Conservation (phyloP, 2,113 vertebrate genomes). For the Esox niger region DNA sequence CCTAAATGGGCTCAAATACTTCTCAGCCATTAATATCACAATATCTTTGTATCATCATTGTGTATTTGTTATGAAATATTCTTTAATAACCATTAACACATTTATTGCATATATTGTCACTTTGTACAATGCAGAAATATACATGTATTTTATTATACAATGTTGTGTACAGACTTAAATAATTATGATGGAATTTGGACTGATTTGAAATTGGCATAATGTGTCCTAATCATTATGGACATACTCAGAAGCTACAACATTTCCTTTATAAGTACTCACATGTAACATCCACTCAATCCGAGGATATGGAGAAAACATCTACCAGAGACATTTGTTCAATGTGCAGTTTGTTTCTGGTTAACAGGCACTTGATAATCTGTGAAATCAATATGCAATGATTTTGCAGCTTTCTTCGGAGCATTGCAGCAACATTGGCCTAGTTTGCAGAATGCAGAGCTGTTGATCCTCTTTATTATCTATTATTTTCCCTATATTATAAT, state of each 20-base stretch:
- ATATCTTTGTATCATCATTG: conserved; percentile 2
- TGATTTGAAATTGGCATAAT: not conserved
- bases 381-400: not conserved
- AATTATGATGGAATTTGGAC: not conserved
- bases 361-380: not conserved
- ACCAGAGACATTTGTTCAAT: not conserved
- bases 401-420: not conserved
- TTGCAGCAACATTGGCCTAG: not conserved
- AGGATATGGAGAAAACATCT: not conserved
- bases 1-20: conserved; percentile 7
- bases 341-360: not conserved
- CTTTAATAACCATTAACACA: not conserved
- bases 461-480: not conserved
- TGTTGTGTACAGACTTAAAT: not conserved
- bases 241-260: not conserved
- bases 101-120: not conserved
- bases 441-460: not conserved
- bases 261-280: not conserved
- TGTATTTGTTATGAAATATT: not conserved
- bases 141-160: not conserved
- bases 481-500: not conserved
- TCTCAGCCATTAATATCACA: not conserved
- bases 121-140: not conserved
- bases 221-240: not conserved
- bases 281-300: not conserved